Evolutionary conservation across 2,797 vertebrate genomes (phyloP).

Genomic region (Phalanger gymnotis): DNA sequence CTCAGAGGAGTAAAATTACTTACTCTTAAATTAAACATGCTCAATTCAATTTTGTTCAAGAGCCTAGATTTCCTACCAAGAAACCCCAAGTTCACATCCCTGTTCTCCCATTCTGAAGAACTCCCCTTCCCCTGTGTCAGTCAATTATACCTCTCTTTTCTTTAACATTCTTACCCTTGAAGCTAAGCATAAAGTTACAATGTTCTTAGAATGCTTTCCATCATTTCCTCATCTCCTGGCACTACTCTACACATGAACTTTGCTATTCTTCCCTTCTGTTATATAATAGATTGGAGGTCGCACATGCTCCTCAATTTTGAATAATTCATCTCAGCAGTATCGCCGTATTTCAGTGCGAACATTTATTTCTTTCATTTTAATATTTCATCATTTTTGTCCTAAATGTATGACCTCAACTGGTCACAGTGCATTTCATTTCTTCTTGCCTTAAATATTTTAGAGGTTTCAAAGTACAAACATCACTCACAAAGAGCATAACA

Average conservation of each 20-base stretch:
- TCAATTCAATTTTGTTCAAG: neutral
- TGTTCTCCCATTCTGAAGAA: neutral
- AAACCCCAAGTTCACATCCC: neutral
- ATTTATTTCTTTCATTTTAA: slow-evolving; percentile 89
- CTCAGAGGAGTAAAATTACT: neutral
- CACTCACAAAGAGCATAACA: slow-evolving; percentile 78
- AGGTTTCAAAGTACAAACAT: slow-evolving; percentile 85
- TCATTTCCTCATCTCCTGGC: slow-evolving; percentile 62
- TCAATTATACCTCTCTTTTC: slow-evolving; percentile 12
- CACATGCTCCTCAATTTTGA: slow-evolving; percentile 81
- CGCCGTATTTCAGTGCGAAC: slow-evolving; percentile 82
- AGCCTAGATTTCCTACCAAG: neutral
- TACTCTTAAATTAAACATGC: neutral
- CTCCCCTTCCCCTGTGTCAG: neutral
- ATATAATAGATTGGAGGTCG: slow-evolving; percentile 84
- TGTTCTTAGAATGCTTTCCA: slow-evolving; percentile 62
- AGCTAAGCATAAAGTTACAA: slow-evolving; percentile 51
- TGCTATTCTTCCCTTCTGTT: slow-evolving; percentile 77
- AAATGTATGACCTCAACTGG: slow-evolving; percentile 88
- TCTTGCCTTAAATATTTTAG: slow-evolving; percentile 87
- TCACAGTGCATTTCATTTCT: slow-evolving; percentile 86
- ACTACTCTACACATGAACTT: slow-evolving; percentile 80
- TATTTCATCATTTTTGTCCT: slow-evolving; percentile 88
- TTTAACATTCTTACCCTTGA: slow-evolving; percentile 37
- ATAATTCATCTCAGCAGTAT: slow-evolving; percentile 85